These are phyloP conservation scores for Albula glossodonta DNA, from an alignment of 2,113 vertebrate genomes.

Conservation along the genomic window DNA sequence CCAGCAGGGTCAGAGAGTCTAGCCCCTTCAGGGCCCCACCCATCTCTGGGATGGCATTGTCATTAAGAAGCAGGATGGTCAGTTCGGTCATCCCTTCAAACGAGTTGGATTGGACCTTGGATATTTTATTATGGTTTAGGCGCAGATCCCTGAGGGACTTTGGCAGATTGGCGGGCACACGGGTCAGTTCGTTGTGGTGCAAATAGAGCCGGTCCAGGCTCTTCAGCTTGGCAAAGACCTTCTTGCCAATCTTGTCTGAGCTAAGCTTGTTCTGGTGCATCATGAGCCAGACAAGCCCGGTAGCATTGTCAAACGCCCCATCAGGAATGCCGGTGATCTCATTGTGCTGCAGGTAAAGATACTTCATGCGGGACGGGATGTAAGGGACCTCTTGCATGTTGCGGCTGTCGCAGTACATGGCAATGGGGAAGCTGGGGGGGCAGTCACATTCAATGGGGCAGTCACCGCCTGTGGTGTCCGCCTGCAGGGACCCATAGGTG, in stretches of 20 bases:
- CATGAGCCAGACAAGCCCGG: conserved; percentile 86
- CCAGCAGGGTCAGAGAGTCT: conserved; percentile 80
- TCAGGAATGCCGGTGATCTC: conserved; percentile 82
- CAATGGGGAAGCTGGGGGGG: conserved; percentile 83
- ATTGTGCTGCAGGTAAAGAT: conserved; percentile 93
- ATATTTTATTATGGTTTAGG: conserved; percentile 84
- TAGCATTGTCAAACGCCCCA: conserved; percentile 83
- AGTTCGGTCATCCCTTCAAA: conserved; percentile 90
- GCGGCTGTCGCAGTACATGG: conserved; percentile 92
- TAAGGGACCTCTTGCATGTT: conserved; percentile 82
- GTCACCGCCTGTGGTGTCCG: conserved; percentile 57
- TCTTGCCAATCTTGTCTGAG: conserved; percentile 77
- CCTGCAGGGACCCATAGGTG: conserved; percentile 51
- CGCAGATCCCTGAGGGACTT: conserved; percentile 83
- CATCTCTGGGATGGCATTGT: conserved; percentile 85
- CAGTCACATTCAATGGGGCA: conserved; percentile 92
- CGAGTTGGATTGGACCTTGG: conserved; percentile 73
- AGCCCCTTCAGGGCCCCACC: conserved; percentile 77
- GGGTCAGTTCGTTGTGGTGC: conserved; percentile 89
- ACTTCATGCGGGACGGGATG: conserved; percentile 88
- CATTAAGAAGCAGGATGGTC: conserved; percentile 84
- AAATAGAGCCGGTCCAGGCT: conserved; percentile 86
- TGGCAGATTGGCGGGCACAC: conserved; percentile 82
- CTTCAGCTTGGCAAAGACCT: conserved; percentile 80
- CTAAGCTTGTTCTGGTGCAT: conserved; percentile 87